Evolutionary conservation across 2,113 vertebrate genomes (phyloP), one percentile per base, ranked within the genome.

Genomic region (Rhinolophus ferrumequinum): DNA sequence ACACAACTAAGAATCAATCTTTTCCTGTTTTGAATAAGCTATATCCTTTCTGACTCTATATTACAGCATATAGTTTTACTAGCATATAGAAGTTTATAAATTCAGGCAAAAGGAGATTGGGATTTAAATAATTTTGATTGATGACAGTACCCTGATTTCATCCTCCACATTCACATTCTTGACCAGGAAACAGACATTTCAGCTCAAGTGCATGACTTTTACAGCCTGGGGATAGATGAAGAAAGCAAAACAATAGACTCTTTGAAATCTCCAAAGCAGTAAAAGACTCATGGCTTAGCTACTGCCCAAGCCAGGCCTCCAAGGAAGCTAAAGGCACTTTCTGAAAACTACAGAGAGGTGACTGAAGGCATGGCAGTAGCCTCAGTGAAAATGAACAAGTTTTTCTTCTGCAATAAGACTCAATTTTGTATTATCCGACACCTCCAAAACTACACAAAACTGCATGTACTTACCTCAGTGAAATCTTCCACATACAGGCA

Each of bases 121-220:
- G 4, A 93, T 70, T 88, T 96, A 93, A 92, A 92, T 35, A 58
- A 97, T 83, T 85, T 77, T 92, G 38, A 95, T 79, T 67, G 81
- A 93, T 84, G 35, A 38, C 52, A 87, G 84, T 87, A 60, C 30
- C 6, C n/a, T 22, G 66, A 80, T 72, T 88, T 76, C 60, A 92
- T 81, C 79, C 87, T 85, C 95, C 56, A 33, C 10, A 26, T 76
- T 86, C 47, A 33, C 10, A 26, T 76, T 86, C 47, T 33, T 83
- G 26, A 90, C 28, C 56, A 90, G 67, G 95, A 94, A 97, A 94
- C 56, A 96, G 56, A 83, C 28, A 75, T 94, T 91, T 95, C 30
- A 66, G 75, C n/a, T 93, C 44, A 73, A 62, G 6, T 64, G 66
- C 56, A 38, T 75, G 26, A 38, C 58, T 73, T 89, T 96, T 87